phyloP scores from a whole-genome alignment of 2,797 vertebrate species.

The Eospalax fontanierii region DNA sequence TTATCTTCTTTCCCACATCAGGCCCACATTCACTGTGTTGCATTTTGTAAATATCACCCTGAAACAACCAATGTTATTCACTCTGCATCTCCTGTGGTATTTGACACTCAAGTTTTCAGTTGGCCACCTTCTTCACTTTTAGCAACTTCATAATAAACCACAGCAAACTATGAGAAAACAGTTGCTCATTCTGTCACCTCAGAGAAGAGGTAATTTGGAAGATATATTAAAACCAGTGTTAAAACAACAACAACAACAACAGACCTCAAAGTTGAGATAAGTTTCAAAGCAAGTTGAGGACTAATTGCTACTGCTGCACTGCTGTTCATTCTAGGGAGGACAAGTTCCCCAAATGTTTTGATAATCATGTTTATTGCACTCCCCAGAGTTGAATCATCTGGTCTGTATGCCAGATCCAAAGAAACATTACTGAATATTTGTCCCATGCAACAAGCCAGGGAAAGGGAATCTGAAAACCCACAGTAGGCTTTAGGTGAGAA shows the following conservation, averaged over 20 bases:
- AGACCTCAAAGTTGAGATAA: constrained; percentile 16
- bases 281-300: constrained; percentile 36
- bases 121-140: constrained; percentile 79
- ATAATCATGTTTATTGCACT: constrained; percentile 43
- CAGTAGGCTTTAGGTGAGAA: constrained; percentile 66
- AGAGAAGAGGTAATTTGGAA: constrained; percentile 69
- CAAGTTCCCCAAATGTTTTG: constrained; percentile 51
- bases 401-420: constrained; percentile 46
- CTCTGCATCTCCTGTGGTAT: constrained; percentile 54
- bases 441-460: constrained; percentile 44
- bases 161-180: constrained; percentile 78
- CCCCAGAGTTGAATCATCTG: constrained; percentile 63
- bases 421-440: constrained; percentile 48
- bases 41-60: constrained; percentile 64
- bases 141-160: constrained; percentile 85
- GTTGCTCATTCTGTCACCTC: constrained; percentile 78
- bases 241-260: constrained; percentile 45
- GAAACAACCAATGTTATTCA: constrained; percentile 56
- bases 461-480: constrained; percentile 59
- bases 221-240: constrained; percentile 66
- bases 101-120: constrained; percentile 81
- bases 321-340: constrained; percentile 9
- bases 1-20: constrained; percentile 68
- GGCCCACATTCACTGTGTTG: constrained; percentile 52
- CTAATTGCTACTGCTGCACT: constrained; percentile 44